Base-by-base conservation (phyloP, 1,140 invertebrate genomes). In the Pectinophora gossypiella region DNA sequence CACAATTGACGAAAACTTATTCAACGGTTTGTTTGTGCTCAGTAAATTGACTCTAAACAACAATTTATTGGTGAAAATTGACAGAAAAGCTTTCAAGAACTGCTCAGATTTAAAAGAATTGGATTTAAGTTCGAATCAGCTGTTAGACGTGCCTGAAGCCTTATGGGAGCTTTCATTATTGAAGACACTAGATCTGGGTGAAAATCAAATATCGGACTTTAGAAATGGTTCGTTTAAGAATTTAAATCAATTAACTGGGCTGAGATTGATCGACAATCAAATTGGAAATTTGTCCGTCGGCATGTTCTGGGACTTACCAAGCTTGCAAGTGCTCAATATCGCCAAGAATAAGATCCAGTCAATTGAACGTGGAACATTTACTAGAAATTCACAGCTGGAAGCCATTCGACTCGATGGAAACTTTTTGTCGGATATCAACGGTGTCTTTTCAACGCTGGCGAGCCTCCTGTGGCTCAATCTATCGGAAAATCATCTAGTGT, bases 91-190 rank as follows among this genome's bases (percentile, higher is more conserved):
- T n/a, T 97, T 97, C 70, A 93, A 92, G 82, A 98, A 97, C 84
- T 95, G 95, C 70, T 96, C 95, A 3, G 94, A 95, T 63, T 87
- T 98, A n/a, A 95, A 95, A 82, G 95, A 97, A 67, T 86, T 99
- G 2, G 95, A 97, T 87, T 88, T 98, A 18, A 94, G 95, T 70
- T 93, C 94, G 13, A 98, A 98, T 87, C 91, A 93, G 59, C 81
- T 98, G 44, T 89, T 91, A 44, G 89, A 92, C 43, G 92, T 98
- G 23, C 97, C 97, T 1, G 92, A 93, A 54, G 95, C 95, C 3
- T 72, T 98, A 9, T 91, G 93, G 73, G 94, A 95, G 70, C 85
- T 97, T 21, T 91, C 94, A 27, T 94, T 95, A 70, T 82, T 98
- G 51, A 95, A 95, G 72, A 96, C 93, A 1, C 87, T 98, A 19